phyloP scores from a whole-genome alignment of 2,113 vertebrate species.

The Pogona vitticeps region DNA sequence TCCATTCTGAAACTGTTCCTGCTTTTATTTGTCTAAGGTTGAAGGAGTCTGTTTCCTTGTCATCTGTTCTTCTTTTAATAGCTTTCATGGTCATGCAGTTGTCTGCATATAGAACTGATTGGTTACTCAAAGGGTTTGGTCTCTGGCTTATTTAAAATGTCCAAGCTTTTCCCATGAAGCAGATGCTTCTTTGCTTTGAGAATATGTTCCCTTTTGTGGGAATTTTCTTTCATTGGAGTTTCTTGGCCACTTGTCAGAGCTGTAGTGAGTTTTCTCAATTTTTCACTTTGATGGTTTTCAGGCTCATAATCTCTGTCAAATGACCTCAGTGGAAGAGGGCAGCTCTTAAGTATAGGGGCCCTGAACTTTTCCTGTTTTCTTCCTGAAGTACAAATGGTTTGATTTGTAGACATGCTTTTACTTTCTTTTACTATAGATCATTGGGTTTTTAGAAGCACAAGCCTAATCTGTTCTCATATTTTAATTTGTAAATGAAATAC shows the following conservation, averaged over 20 bases:
- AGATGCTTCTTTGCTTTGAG: slow-evolving; percentile 12
- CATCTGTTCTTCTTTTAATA: slow-evolving; percentile 43
- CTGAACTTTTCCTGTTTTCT: neutral
- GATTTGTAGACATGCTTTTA: neutral
- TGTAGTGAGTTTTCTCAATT: neutral
- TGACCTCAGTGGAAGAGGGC: neutral
- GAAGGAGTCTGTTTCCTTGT: slow-evolving; percentile 25
- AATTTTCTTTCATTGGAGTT: slow-evolving; percentile 29
- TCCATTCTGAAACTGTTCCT: slow-evolving; percentile 42
- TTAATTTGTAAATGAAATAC: neutral
- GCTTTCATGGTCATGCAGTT: slow-evolving; percentile 20
- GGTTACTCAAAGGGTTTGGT: neutral
- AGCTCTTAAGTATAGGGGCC: neutral
- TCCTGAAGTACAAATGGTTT: neutral
- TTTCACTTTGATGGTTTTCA: neutral
- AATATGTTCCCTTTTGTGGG: slow-evolving; percentile 15
- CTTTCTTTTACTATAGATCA: neutral
- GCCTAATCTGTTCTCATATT: neutral
- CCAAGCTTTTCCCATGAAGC: slow-evolving; percentile 17
- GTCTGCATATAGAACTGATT: slow-evolving; percentile 22
- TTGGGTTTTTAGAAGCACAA: neutral
- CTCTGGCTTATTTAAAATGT: slow-evolving; percentile 16
- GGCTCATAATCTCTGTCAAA: neutral
- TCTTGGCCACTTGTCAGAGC: neutral
- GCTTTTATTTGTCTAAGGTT: slow-evolving; percentile 53